Base-by-base conservation (phyloP, 2,888 invertebrate species). In the Caenorhabditis parvicauda region DNA sequence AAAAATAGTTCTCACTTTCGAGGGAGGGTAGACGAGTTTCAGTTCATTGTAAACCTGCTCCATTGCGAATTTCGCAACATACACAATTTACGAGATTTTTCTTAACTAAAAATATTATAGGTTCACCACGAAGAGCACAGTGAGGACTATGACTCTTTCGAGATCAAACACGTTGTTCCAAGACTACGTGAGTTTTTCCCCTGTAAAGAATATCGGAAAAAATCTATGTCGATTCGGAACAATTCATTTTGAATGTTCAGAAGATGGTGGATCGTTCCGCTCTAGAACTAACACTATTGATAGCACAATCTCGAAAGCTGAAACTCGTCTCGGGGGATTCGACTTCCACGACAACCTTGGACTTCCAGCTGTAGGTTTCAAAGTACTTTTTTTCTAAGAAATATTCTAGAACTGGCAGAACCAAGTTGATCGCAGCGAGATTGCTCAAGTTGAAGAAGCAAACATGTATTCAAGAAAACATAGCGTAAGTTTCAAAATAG, bases 271-370 rank as follows among this genome's bases (percentile, higher is more conserved):
- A 22, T 35, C 43, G 19, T 28, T 21, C 29, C 73, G 74, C 41
- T 51, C 54, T 47, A 69, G 75, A 46, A 60, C 73, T 12, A 58
- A 64, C 51, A 76, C 76, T 14, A 49, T 76, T 32, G 76, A 76
- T 44, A 70, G 70, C 43, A 41, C 51, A 28, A 73, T 56, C 3
- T 76, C 76, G 6, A 54, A 53, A 22, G 68, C 75, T n/a, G 74
- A 76, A 52, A 74, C 67, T 42, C 70, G 76, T 42, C 67, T 69
- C 42, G 76, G 76, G 42, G 66, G 60, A 25, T 72, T 76, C 54
- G 70, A 73, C 44, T 62, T 76, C 17, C 69, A 71, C 49, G 74
- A 76, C 46, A 70, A 68, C 21, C 47, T 65, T 43, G 76, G 60
- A 19, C 52, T 53, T 22, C 64, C 62, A 27, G 57, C 59, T 27